phyloP scores from a whole-genome alignment of 2,113 vertebrate genomes.

The Cromileptes altivelis region DNA sequence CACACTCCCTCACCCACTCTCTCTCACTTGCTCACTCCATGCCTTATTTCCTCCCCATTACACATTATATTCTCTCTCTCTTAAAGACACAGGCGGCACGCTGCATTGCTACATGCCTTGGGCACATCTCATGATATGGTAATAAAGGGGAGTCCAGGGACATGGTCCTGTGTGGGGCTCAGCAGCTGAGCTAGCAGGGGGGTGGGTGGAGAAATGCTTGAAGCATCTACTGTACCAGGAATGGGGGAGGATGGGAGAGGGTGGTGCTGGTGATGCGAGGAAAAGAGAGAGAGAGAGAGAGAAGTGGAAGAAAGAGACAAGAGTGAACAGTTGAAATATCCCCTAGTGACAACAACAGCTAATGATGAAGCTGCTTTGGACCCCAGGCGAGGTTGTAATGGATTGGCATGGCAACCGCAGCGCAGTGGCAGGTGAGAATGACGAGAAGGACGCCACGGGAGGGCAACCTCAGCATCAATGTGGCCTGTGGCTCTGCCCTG shows the following conservation, averaged over 20 bases:
- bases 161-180: conserved; percentile 60
- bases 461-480: conserved; percentile 45
- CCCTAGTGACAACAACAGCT: conserved; percentile 67
- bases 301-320: conserved; percentile 22
- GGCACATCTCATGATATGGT: conserved; percentile 75
- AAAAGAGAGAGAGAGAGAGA: not conserved
- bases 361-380: conserved; percentile 64
- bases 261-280: conserved; percentile 30
- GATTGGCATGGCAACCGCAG: conserved; percentile 66
- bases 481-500: conserved; percentile 33
- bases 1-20: conserved; percentile 70
- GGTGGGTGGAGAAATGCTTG: conserved; percentile 33
- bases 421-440: conserved; percentile 53
- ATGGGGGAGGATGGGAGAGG: conserved; percentile 25
- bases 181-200: conserved; percentile 41
- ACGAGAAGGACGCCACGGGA: conserved; percentile 35
- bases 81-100: conserved; percentile 84
- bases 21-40: conserved; percentile 69
- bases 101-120: conserved; percentile 78
- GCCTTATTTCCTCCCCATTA: conserved; percentile 69
- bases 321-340: conserved; percentile 64
- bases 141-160: conserved; percentile 77
- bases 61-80: conserved; percentile 73
- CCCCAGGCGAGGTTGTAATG: conserved; percentile 53
- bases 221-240: conserved; percentile 60